These are phyloP conservation scores for Chrysaora quinquecirrha DNA, from an alignment of 30 jellyfish, hydroid and myxozoan genomes.

Conservation along the genomic window DNA sequence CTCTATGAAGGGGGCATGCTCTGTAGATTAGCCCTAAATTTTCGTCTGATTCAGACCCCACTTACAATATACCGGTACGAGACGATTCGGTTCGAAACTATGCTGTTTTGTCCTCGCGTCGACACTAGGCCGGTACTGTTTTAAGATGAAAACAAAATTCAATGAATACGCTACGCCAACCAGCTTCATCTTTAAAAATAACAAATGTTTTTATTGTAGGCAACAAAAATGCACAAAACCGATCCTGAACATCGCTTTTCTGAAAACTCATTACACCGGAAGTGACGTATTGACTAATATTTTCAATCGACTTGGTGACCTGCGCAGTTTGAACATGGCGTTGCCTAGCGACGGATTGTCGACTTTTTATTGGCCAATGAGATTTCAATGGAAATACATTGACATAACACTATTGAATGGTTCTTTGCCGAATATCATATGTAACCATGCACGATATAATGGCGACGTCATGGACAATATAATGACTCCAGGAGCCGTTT, in stretches of 20 bases:
- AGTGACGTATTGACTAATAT: conserved; percentile 97
- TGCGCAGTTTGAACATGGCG: conserved; percentile 87
- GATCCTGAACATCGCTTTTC: conserved; percentile 78
- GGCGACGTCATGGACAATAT: conserved; percentile 98
- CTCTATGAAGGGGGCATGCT: no score
- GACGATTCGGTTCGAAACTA: no score
- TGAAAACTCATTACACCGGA: conserved; percentile 98
- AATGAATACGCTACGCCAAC: no score
- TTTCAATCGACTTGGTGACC: conserved; percentile 91
- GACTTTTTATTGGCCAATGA: conserved; percentile 97
- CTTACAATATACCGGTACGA: no score
- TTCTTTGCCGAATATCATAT: conserved; percentile 88
- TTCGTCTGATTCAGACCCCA: no score
- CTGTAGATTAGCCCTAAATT: no score
- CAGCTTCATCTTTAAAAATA: no score
- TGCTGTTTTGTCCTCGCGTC: no score
- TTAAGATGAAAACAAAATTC: no score
- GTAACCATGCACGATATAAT: conserved; percentile 97
- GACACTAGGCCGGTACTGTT: no score
- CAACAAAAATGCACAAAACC: conserved; percentile 91
- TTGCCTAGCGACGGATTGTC: conserved; percentile 98
- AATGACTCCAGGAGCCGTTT: conserved; percentile 92
- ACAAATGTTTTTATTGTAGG: conserved; percentile 70
- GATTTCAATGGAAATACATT: conserved; percentile 98
- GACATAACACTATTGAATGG: conserved; percentile 95